Evolutionary conservation across 2,888 invertebrate genomes (phyloP).

Genomic region (Tenthredo amoena): DNA sequence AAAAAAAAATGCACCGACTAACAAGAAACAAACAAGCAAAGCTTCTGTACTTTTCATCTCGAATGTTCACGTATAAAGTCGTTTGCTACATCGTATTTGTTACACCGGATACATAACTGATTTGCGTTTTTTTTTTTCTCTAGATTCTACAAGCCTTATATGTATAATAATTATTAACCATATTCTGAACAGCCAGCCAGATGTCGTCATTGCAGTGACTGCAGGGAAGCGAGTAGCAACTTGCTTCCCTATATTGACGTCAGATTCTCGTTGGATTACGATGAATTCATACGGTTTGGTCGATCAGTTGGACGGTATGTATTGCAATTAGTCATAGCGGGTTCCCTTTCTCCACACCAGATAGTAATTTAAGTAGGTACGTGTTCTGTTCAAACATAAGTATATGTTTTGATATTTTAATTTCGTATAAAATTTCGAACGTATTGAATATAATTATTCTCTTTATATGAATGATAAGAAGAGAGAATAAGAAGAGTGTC

Average conservation of each 20-base stretch:
- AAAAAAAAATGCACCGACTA: not conserved
- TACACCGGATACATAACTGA: not conserved
- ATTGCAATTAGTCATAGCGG: constrained; percentile 10
- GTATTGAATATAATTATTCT: not conserved
- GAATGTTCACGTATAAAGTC: not conserved
- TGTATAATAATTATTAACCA: not conserved
- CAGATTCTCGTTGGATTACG: not conserved
- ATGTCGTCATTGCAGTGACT: not conserved
- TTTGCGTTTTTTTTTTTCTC: not conserved
- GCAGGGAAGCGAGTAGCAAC: not conserved
- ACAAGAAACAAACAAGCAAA: not conserved
- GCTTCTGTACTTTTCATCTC: not conserved
- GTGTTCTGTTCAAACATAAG: not conserved
- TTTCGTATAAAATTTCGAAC: not conserved
- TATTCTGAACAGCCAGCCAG: not conserved
- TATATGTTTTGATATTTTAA: not conserved
- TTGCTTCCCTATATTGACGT: not conserved
- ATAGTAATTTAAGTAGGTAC: not conserved
- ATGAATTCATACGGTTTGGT: not conserved
- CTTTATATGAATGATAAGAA: too few relatives aligned
- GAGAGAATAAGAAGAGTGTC: not conserved
- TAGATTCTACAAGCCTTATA: not conserved
- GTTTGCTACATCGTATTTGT: not conserved
- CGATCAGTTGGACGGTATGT: not conserved
- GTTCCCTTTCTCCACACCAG: not conserved